Evolutionary conservation across 2,888 invertebrate genomes (phyloP).

Genomic region (Hipparchia sbordonii): DNA sequence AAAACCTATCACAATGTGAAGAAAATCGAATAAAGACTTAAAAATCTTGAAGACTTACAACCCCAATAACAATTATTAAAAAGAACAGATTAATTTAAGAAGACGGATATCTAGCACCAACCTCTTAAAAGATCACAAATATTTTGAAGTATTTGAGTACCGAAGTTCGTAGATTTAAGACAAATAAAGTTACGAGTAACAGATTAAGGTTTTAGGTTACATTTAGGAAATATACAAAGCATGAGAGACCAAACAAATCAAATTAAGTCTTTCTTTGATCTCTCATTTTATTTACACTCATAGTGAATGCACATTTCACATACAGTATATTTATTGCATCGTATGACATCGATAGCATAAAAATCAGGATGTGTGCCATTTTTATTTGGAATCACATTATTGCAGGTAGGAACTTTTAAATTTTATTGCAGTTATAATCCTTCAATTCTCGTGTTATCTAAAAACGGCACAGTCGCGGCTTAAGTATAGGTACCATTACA

Average conservation of each 20-base stretch:
- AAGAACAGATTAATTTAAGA: conserved; percentile 22
- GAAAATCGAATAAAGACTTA: neutral
- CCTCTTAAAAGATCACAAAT: neutral
- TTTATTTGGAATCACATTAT: conserved; percentile 39
- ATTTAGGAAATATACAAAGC: conserved; percentile 40
- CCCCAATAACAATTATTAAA: conserved; percentile 28
- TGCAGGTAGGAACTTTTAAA: neutral
- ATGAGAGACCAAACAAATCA: conserved; percentile 41
- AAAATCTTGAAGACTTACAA: conserved; percentile 41
- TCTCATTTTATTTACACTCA: conserved; percentile 38
- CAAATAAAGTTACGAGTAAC: conserved; percentile 2
- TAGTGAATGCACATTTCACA: conserved; percentile 33
- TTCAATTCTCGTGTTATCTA: conserved; percentile 39
- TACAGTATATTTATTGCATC: conserved; percentile 37
- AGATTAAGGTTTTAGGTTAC: conserved; percentile 30
- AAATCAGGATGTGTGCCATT: conserved; percentile 56
- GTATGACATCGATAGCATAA: conserved; percentile 60
- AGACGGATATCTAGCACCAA: conserved; percentile 24
- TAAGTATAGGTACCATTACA: conserved; percentile 43
- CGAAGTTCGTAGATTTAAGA: conserved; percentile 4
- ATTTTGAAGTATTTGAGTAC: neutral
- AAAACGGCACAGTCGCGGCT: conserved; percentile 56
- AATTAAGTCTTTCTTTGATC: conserved; percentile 45
- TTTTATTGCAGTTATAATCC: conserved; percentile 31
- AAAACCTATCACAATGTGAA: neutral